Evolutionary conservation across 2,797 vertebrate genomes (phyloP), one percentile per base, ranked within the genome.

Genomic region (Peromyscus melanophrys): DNA sequence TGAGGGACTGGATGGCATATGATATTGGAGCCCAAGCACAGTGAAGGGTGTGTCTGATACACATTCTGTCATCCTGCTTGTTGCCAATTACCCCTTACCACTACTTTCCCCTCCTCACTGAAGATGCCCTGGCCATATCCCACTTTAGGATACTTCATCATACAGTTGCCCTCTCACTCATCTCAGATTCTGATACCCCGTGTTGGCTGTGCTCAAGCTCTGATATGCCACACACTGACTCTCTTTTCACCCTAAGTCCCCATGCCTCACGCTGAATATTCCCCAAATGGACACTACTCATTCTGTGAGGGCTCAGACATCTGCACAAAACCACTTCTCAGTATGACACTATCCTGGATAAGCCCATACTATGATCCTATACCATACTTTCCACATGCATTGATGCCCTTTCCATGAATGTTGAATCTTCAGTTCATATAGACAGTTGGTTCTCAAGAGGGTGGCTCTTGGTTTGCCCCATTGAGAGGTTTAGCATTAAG

Each of bases 211-310:
- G n/a, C 31, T 59, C 71, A 40, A 81, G 8, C 8, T 59, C 57
- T 59, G 31, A 17, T 29, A 4, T 19, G 1, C 23, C 2, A 63
- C 17, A 55, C 10, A 8, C 6, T 0, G 1, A 49, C 37, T 16
- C 13, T 67, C 2, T 65, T 65, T 49, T 43, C 16, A 37, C 8
- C 11, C 27, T n/a, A 75, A 29, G 52, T 52, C 49, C 40, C 29
- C 43, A 0, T 63, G 43, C 23, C n/a, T 55, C 29, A 14, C 8
- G 8, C 12, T 3, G 17, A 43, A 34, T 75, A 19, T 87, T 84
- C 65, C 3, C 12, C 57, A 49, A 11, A 4, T 55, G 4, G 34
- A 82, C 9, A 27, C 34, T 40, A 11, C 6, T 76, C 16, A 65
- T 27, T 13, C 61, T 23, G 10, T 6, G 19, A 82, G 21, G n/a